Evolutionary conservation across 2,888 invertebrate species (phyloP).

Genomic region (Nemapogon koenigi): DNA sequence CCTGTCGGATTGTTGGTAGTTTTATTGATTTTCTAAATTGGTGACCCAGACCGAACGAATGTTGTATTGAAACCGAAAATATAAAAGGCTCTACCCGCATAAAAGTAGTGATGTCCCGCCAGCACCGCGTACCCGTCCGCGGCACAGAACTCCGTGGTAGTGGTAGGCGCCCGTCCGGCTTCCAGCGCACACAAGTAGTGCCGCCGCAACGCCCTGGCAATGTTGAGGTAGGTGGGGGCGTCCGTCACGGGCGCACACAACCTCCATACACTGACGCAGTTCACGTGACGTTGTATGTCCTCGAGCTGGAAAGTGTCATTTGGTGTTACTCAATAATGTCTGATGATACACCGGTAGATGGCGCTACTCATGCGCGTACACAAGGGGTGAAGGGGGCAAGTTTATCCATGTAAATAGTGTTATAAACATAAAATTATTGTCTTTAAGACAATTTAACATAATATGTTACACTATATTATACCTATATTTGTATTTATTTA

Average conservation of each 20-base stretch:
- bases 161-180: conserved; percentile 50
- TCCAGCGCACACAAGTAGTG: conserved; percentile 71
- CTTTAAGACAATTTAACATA: too few relatives aligned
- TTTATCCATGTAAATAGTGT: too few relatives aligned
- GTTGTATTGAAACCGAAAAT: too few relatives aligned
- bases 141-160: conserved; percentile 74
- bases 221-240: conserved; percentile 56
- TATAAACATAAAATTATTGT: too few relatives aligned
- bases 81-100: conserved; percentile 51
- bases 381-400: too few relatives aligned
- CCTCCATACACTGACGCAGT: conserved; percentile 76
- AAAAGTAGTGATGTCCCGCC: conserved; percentile 74
- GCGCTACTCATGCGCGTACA: too few relatives aligned
- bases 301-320: conserved; percentile 58
- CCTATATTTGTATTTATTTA: too few relatives aligned
- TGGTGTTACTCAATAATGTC: background rate
- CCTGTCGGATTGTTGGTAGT: too few relatives aligned
- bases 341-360: too few relatives aligned
- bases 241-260: conserved; percentile 70
- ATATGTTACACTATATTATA: too few relatives aligned
- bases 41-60: too few relatives aligned
- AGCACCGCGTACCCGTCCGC: conserved; percentile 83
- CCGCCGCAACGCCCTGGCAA: conserved; percentile 67
- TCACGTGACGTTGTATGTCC: conserved; percentile 84
- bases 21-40: too few relatives aligned